Conservation (phyloP, 2,797 vertebrate genomes). For the Ataeniobius toweri region DNA sequence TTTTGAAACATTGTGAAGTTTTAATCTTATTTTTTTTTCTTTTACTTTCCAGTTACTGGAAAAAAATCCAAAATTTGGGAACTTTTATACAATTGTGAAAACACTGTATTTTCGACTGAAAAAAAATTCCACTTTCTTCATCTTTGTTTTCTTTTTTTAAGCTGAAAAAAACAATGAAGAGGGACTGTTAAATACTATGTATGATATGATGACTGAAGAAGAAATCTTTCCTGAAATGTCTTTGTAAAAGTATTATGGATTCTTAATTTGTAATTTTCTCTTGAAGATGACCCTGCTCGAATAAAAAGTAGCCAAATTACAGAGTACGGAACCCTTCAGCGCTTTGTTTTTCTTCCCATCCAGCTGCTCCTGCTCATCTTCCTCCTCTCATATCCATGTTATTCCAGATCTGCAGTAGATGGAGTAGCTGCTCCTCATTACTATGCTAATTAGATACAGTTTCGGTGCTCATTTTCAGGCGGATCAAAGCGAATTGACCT, state of each 20-base stretch:
- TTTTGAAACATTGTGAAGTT: conserved; percentile 99
- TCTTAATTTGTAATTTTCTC: conserved; percentile 99
- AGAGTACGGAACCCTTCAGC: conserved; percentile 63
- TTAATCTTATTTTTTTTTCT: conserved; percentile 95
- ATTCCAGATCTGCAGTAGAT: neutral
- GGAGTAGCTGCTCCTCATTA: conserved; percentile 31
- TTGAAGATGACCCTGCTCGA: conserved; percentile 99
- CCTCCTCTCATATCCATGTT: conserved; percentile 18
- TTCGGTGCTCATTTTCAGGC: conserved; percentile 34
- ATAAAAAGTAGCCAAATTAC: conserved; percentile 99
- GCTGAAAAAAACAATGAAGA: conserved; percentile 93
- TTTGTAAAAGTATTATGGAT: conserved; percentile 99
- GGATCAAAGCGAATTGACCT: conserved; percentile 47
- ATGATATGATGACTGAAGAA: conserved; percentile 97
- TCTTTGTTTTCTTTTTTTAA: conserved; percentile 89
- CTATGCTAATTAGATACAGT: conserved; percentile 50
- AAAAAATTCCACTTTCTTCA: conserved; percentile 99
- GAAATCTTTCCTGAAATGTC: conserved; percentile 99
- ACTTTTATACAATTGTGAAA: conserved; percentile 99
- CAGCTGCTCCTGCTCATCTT: neutral
- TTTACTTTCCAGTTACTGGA: conserved; percentile 98
- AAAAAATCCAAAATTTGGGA: conserved; percentile 97
- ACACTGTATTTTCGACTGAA: conserved; percentile 99
- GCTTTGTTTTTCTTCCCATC: conserved; percentile 61
- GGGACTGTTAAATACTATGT: conserved; percentile 99